Base-by-base conservation (phyloP, 30 jellyfish, hydroid and myxozoan species). In the Hydra vulgaris region DNA sequence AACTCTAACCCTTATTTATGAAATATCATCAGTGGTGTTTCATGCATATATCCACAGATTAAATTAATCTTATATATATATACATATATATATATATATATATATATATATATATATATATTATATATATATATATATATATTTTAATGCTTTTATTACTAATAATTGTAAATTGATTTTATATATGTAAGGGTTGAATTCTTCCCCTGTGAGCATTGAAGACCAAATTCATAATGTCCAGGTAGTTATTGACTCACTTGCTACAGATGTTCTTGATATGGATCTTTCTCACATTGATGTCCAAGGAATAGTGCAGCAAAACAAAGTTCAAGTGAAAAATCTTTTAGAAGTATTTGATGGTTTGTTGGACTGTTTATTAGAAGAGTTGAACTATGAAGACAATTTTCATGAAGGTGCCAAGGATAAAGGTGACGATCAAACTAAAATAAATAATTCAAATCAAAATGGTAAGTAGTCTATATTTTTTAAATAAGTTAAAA, bases 221-320 rank as follows among this genome's bases (percentile, higher is more conserved):
- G 95, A 84, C n/a, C 78, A 77, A 71, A 81, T 82, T 61, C 85
- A 88, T 27, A 92, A 92, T 74, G 88, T 95, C 69, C 98, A 92
- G 54, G 81, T 87, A 7, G 87, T 92, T 8, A 84, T 92, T 61
- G 96, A 92, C 27, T 54, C 91, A 18, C 88, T 92, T 19, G 95
- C 98, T 15, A 87, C 83, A 19, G 98, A 92, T 73, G 84, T 92
- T 16, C 89, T 92, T 26, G 98, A 84, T 17, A 80, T 85, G 21
- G 98, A 92, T 82, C 83, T 92, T 23, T 92, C 98, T 21, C 98
- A 92, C 73, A 92, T 92, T 74, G 79, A 76, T 24, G 98, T 84
- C 15, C 88, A 67, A 54, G 89, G 87, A 18, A 77, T 92, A 61
- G 89, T 92, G 5, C 24, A 67, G 27, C 83, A 93, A 27, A 76